A percentile compares a stretch with the other conserved stretches of the same genome.
Evolutionary conservation across 2,797 vertebrate species (phyloP).

Genomic region (Channallabes apus): DNA sequence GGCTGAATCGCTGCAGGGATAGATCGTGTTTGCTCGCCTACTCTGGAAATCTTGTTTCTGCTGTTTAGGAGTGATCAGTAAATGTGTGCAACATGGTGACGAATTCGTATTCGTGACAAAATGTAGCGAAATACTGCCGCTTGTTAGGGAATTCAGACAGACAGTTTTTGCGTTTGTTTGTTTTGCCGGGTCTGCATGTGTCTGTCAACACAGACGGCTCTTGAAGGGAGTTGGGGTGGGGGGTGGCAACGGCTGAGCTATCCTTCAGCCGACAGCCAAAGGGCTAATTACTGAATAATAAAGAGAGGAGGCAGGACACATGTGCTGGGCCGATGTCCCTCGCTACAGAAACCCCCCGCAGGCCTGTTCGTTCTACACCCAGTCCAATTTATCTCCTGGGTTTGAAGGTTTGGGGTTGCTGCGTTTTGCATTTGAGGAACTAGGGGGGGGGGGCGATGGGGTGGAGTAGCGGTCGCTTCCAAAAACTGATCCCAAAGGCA

Average conservation of each 20-base stretch:
- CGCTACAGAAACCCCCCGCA: conserved; percentile 58
- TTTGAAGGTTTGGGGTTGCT: conserved; percentile 52
- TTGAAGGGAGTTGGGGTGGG: conserved; percentile 31
- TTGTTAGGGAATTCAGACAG: too few species aligned
- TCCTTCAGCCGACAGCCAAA: conserved; percentile 72
- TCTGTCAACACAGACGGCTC: conserved; percentile 60
- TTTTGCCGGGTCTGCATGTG: conserved; percentile 49
- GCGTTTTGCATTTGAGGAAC: conserved; percentile 15
- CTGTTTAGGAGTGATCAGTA: conserved; percentile 40
- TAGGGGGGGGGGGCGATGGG: conserved; percentile 41
- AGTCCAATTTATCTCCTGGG: conserved; percentile 69
- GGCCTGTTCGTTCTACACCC: conserved; percentile 75
- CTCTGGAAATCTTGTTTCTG: not conserved
- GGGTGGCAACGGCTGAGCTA: conserved; percentile 40
- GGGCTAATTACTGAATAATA: conserved; percentile 84
- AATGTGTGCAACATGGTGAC: not conserved
- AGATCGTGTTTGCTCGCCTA: conserved; percentile 13
- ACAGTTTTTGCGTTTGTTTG: conserved; percentile 54
- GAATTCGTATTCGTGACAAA: not conserved
- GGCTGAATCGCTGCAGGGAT: conserved; percentile 1
- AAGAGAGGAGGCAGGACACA: conserved; percentile 73
- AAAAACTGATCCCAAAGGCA: conserved; percentile 68
- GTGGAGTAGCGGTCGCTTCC: conserved; percentile 66
- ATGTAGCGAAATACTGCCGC: not conserved
- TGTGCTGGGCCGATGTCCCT: conserved; percentile 77